Percentiles rank a stretch among this genome's conserved stretches.
Conservation (phyloP, 2,113 vertebrate species). For the Anser brachyrhynchus region DNA sequence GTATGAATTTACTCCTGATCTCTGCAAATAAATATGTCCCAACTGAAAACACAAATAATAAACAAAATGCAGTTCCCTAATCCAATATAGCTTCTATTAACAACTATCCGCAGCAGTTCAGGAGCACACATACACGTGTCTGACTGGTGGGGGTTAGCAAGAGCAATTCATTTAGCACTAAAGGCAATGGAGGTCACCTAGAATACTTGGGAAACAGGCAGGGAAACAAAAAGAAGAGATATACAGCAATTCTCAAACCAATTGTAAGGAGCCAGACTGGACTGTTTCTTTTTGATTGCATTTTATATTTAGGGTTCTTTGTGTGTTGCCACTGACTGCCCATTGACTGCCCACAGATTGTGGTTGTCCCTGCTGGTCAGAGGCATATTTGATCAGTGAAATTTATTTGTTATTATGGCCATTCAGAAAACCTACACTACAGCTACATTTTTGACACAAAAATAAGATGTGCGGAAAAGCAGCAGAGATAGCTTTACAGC, state of each 20-base stretch:
- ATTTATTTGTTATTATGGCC: neutral
- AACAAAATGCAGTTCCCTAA: neutral
- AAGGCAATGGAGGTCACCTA: neutral
- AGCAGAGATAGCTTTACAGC: neutral
- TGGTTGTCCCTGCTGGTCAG: neutral
- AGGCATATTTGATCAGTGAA: neutral
- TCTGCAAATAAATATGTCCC: neutral
- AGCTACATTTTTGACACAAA: neutral
- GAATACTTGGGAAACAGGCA: neutral
- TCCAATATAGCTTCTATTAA: neutral
- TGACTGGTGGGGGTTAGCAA: fast-evolving
- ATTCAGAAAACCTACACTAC: neutral
- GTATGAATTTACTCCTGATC: neutral
- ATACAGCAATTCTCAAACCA: neutral
- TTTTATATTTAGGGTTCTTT: neutral
- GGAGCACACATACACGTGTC: neutral
- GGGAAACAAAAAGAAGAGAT: neutral
- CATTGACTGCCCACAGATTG: neutral
- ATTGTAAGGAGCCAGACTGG: neutral
- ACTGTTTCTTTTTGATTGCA: fast-evolving
- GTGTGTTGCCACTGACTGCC: neutral
- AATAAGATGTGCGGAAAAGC: neutral
- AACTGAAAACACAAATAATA: neutral
- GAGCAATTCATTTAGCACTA: neutral
- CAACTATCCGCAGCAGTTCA: neutral